Conservation (phyloP, 2,113 vertebrate species). For the Nematolebias whitei region DNA sequence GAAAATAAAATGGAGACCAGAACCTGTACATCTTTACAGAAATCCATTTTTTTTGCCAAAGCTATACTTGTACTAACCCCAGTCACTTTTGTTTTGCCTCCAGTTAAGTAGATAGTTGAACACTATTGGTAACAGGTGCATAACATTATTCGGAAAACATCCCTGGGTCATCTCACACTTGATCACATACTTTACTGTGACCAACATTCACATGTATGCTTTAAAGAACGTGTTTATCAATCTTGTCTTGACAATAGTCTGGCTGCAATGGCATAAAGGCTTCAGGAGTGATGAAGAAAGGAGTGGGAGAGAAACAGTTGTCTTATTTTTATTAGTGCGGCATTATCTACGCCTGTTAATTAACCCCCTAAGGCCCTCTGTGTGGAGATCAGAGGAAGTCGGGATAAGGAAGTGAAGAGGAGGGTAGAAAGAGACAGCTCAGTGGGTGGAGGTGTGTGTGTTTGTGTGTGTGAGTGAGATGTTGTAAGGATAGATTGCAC, state of each 20-base stretch:
- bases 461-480: background rate
- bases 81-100: too few relatives aligned
- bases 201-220: background rate
- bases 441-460: conserved; percentile 15
- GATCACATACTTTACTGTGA: too few relatives aligned
- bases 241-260: too few relatives aligned
- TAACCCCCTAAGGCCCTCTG: conserved; percentile 81
- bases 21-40: too few relatives aligned
- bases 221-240: background rate
- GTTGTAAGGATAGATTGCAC: conserved; percentile 46
- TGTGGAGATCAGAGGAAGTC: conserved; percentile 73
- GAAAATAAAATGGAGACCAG: too few relatives aligned
- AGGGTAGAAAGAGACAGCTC: conserved; percentile 34
- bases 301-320: conserved; percentile 51
- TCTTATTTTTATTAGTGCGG: conserved; percentile 80
- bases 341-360: conserved; percentile 83
- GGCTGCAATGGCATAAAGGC: background rate
- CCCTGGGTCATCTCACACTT: too few relatives aligned
- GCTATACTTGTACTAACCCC: too few relatives aligned
- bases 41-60: too few relatives aligned
- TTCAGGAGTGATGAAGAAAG: conserved; percentile 11
- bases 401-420: conserved; percentile 44
- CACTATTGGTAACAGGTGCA: too few relatives aligned
- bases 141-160: too few relatives aligned
- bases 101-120: too few relatives aligned